Conservation (phyloP, 1,140 invertebrate species). For the Thaumetopoea pityocampa region DNA sequence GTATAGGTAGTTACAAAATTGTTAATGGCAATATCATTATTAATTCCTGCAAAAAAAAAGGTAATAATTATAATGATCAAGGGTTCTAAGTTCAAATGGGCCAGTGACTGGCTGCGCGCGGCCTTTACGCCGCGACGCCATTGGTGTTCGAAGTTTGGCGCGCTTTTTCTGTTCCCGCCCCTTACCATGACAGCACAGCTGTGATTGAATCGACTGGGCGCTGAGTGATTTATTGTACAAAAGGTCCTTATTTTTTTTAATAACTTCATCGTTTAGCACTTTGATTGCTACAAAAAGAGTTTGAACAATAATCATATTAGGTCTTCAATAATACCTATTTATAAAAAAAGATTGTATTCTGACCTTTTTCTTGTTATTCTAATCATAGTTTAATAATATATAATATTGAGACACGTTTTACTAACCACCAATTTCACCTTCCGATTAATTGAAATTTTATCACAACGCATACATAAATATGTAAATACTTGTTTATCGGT, state of each 20-base stretch:
- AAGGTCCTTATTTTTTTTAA: slow-evolving; percentile 37
- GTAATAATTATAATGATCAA: slow-evolving; percentile 44
- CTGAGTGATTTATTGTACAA: slow-evolving; percentile 64
- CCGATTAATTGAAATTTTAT: too few species aligned
- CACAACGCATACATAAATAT: too few species aligned
- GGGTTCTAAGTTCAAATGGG: slow-evolving; percentile 66
- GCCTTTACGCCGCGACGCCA: slow-evolving; percentile 38
- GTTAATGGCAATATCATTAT: slow-evolving; percentile 17
- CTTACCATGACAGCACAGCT: slow-evolving; percentile 54
- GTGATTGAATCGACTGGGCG: slow-evolving; percentile 57
- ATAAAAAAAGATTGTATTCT: too few species aligned
- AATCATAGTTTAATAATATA: too few species aligned
- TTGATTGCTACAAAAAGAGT: slow-evolving; percentile 29
- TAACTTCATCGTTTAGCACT: slow-evolving; percentile 37
- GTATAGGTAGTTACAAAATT: slow-evolving; percentile 9
- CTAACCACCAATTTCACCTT: too few species aligned
- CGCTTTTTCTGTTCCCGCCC: slow-evolving; percentile 68
- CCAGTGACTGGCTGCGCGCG: slow-evolving; percentile 46
- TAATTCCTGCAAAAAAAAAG: slow-evolving; percentile 32
- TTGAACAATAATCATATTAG: too few species aligned
- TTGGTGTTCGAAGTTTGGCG: slow-evolving; percentile 69
- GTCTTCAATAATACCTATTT: too few species aligned
- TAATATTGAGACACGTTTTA: too few species aligned
- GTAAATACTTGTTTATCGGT: too few species aligned
- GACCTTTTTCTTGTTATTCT: too few species aligned